These are phyloP conservation scores for Erannis defoliaria DNA, from an alignment of 2,888 invertebrate species.

Conservation along the genomic window DNA sequence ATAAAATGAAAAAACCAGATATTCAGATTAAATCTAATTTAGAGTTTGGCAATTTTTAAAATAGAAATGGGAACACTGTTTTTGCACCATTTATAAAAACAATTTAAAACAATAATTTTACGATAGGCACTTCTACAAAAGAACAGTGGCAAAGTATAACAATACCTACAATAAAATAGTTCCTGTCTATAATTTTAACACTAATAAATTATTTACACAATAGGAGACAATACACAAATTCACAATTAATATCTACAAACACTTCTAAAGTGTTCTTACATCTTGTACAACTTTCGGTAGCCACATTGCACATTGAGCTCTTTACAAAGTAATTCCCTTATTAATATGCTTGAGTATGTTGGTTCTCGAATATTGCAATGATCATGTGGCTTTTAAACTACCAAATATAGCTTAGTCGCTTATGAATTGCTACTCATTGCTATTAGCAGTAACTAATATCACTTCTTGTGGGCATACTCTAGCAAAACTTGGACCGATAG, in stretches of 20 bases:
- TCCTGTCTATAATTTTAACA: constrained; percentile 62
- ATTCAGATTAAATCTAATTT: constrained; percentile 39
- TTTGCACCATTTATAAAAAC: constrained; percentile 54
- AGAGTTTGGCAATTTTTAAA: constrained; percentile 13
- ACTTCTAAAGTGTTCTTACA: constrained; percentile 68
- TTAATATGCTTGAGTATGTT: constrained; percentile 71
- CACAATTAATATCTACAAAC: constrained; percentile 72
- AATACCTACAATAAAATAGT: constrained; percentile 64
- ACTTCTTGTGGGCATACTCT: constrained; percentile 55
- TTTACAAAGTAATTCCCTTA: constrained; percentile 60
- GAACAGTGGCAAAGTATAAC: constrained; percentile 65
- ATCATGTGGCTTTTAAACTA: constrained; percentile 16
- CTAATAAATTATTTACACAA: constrained; percentile 73
- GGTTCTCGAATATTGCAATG: constrained; percentile 14
- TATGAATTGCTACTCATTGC: constrained; percentile 5
- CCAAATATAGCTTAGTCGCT: not conserved
- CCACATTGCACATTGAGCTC: constrained; percentile 74
- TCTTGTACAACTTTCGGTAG: constrained; percentile 51
- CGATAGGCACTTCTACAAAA: constrained; percentile 71
- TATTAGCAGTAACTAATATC: constrained; percentile 47
- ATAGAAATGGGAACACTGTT: constrained; percentile 29
- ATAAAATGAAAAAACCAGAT: constrained; percentile 3
- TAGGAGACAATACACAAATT: constrained; percentile 60
- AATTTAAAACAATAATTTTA: constrained; percentile 51
- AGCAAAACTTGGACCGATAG: constrained; percentile 63